Percentiles rank a stretch among this genome's conserved stretches.
Conservation (phyloP, 2,888 invertebrate genomes). For the Agapostemon virescens region DNA sequence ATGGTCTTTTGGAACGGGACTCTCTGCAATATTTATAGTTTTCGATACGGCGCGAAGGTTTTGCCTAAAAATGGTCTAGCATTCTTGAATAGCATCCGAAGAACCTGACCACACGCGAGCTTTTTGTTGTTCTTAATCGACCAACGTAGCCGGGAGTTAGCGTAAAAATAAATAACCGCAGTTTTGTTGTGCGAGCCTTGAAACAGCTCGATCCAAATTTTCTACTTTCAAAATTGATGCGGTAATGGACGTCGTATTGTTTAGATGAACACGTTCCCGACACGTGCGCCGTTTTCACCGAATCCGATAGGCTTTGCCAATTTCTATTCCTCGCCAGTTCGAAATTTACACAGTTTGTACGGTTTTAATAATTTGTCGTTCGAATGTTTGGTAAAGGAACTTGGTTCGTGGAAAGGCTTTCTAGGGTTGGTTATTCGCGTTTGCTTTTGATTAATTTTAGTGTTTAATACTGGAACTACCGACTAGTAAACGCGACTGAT, state of each 20-base stretch:
- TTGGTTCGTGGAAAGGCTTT: background rate
- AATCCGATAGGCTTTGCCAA: background rate
- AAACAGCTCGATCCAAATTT: background rate
- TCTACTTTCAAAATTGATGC: background rate
- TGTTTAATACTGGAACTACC: too few relatives aligned
- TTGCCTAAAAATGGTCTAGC: background rate
- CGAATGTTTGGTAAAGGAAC: background rate
- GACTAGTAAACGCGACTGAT: too few relatives aligned
- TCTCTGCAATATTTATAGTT: constrained; percentile 38
- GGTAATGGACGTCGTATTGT: background rate
- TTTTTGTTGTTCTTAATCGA: background rate
- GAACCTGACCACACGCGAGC: background rate
- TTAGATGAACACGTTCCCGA: background rate
- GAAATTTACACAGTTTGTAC: background rate
- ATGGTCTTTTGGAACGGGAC: background rate
- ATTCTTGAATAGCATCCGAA: background rate
- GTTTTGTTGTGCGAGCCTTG: background rate
- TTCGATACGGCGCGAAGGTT: background rate
- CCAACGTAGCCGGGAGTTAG: background rate
- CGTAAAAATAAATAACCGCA: background rate
- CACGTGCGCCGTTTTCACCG: background rate
- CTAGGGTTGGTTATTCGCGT: too few relatives aligned
- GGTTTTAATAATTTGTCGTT: background rate
- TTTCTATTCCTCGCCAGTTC: background rate
- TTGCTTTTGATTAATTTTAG: too few relatives aligned